phyloP scores from a whole-genome alignment of 2,113 vertebrate species.

The Centropus bengalensis region DNA sequence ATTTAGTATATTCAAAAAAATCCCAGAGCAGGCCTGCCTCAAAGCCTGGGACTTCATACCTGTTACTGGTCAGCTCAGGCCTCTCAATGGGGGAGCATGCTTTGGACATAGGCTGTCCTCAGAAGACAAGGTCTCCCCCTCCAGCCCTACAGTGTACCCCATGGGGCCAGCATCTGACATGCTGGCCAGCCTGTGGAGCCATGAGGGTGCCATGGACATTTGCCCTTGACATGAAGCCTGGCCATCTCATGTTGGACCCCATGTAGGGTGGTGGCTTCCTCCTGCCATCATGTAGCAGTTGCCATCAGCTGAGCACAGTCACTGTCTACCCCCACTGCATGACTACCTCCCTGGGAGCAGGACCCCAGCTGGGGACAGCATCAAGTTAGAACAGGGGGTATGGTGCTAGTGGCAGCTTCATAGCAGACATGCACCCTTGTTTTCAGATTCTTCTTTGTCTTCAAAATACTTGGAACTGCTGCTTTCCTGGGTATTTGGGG shows the following conservation, averaged over 20 bases:
- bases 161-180: neutral
- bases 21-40: neutral
- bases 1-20: neutral
- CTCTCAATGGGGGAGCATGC: rapidly evolving
- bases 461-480: neutral
- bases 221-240: neutral
- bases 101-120: neutral
- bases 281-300: rapidly evolving
- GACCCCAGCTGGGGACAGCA: neutral
- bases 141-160: neutral
- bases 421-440: rapidly evolving
- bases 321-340: neutral
- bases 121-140: neutral
- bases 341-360: neutral
- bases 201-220: rapidly evolving
- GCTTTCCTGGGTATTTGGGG: neutral
- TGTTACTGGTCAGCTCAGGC: neutral
- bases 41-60: neutral
- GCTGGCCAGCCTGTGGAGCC: neutral
- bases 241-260: rapidly evolving
- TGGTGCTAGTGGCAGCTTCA: neutral
- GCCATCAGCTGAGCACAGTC: neutral
- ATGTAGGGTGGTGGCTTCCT: neutral
- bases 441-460: neutral
- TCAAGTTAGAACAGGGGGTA: neutral